Evolutionary conservation across 2,113 vertebrate species (phyloP).

Genomic region (Ceratotherium simum): DNA sequence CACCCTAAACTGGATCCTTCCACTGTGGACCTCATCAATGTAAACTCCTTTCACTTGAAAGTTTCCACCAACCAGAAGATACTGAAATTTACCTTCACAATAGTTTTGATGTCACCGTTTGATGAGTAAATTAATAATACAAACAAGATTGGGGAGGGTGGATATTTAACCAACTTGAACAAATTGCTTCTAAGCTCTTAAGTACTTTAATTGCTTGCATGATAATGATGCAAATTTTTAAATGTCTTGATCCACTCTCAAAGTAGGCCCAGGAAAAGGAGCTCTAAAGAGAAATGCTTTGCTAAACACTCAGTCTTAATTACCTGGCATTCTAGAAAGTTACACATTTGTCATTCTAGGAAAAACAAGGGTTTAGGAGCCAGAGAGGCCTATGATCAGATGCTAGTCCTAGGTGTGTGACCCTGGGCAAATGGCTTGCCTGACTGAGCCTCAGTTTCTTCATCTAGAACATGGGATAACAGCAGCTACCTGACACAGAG

Average conservation of each 20-base stretch:
- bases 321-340: neutral
- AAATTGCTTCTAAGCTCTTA: conserved; percentile 83
- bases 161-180: conserved; percentile 84
- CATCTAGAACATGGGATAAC: neutral
- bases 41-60: conserved; percentile 30
- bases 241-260: conserved; percentile 73
- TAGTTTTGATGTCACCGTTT: conserved; percentile 71
- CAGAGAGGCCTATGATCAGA: neutral
- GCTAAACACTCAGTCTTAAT: conserved; percentile 39
- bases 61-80: neutral
- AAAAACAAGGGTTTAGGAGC: neutral
- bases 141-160: conserved; percentile 79
- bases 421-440: neutral
- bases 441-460: neutral
- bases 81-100: conserved; percentile 50
- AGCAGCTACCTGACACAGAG: neutral
- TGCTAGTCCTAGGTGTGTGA: neutral
- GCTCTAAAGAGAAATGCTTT: conserved; percentile 55
- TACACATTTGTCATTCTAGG: neutral
- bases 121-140: conserved; percentile 79
- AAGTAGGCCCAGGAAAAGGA: conserved; percentile 24
- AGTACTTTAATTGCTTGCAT: conserved; percentile 80
- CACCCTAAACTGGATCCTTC: conserved; percentile 36
- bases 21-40: conserved; percentile 2
- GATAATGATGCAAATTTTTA: conserved; percentile 77